Evolutionary conservation across 2,888 invertebrate species (phyloP).

Genomic region (Vanessa cardui): DNA sequence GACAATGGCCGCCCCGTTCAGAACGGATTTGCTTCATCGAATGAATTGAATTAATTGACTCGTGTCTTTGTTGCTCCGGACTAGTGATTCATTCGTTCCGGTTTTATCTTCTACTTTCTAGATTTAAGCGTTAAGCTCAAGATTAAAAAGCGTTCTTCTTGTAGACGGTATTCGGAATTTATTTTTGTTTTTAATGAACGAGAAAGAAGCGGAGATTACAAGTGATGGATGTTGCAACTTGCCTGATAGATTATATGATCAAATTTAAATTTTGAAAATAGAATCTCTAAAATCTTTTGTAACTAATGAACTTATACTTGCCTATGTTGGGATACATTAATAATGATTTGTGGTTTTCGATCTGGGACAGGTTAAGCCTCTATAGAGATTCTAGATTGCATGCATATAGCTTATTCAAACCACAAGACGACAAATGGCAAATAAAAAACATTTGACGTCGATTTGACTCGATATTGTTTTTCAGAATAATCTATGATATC

Average conservation of each 20-base stretch:
- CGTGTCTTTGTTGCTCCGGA: conserved; percentile 52
- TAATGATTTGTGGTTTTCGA: too few species aligned
- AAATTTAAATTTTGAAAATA: neutral
- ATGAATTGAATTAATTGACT: conserved; percentile 68
- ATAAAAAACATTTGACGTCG: too few species aligned
- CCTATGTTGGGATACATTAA: too few species aligned
- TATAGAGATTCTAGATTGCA: too few species aligned
- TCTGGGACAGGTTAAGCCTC: too few species aligned
- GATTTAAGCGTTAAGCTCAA: conserved; percentile 12
- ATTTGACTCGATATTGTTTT: too few species aligned
- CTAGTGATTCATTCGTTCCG: conserved; percentile 42
- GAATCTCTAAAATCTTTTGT: neutral
- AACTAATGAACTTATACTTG: too few species aligned
- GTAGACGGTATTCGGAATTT: conserved; percentile 6
- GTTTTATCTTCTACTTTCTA: conserved; percentile 33
- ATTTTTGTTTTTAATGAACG: conserved; percentile 11
- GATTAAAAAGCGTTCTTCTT: conserved; percentile 12
- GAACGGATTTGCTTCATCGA: conserved; percentile 55
- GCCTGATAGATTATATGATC: neutral
- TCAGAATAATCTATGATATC: too few species aligned
- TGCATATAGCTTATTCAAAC: too few species aligned
- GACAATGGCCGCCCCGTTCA: conserved; percentile 41
- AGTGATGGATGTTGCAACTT: neutral
- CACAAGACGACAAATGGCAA: too few species aligned
- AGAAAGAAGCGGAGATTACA: conserved; percentile 4